These are phyloP conservation scores for Sylvicola cinctus DNA, from an alignment of 2,888 invertebrate genomes.

Conservation along the genomic window DNA sequence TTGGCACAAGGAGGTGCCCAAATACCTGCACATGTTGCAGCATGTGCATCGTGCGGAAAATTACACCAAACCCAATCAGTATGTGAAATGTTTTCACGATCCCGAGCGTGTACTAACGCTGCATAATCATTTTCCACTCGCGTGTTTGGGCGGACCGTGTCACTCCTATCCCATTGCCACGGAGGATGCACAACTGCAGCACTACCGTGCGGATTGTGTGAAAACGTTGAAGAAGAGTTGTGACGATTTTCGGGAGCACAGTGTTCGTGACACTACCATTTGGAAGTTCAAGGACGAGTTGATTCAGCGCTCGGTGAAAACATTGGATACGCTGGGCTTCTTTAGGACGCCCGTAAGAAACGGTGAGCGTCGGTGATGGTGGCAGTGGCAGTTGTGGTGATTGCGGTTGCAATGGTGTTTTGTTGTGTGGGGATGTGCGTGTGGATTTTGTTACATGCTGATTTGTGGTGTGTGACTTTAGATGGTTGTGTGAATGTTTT, in stretches of 20 bases:
- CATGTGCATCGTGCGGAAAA: conserved; percentile 78
- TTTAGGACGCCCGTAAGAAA: conserved; percentile 7
- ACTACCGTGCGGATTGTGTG: conserved; percentile 86
- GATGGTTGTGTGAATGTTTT: no score
- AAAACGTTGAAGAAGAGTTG: conserved; percentile 71
- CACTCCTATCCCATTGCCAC: conserved; percentile 70
- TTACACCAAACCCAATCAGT: conserved; percentile 82
- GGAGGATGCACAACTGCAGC: conserved; percentile 70
- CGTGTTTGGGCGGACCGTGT: conserved; percentile 67
- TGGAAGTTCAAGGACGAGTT: conserved; percentile 73
- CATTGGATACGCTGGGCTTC: conserved; percentile 52
- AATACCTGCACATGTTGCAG: conserved; percentile 84
- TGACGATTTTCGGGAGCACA: conserved; percentile 60
- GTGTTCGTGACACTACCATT: conserved; percentile 65
- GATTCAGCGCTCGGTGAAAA: conserved; percentile 43
- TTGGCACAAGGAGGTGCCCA: conserved; percentile 57
- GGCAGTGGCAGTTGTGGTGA: no score
- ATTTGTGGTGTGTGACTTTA: no score
- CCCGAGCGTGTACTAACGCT: conserved; percentile 71
- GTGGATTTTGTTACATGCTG: no score
- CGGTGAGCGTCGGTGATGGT: no score
- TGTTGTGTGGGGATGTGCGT: no score
- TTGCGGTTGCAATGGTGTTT: no score
- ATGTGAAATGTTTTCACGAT: conserved; percentile 87
- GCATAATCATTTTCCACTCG: conserved; percentile 83